These are phyloP conservation scores for Peromyscus californicus DNA, from an alignment of 2,113 vertebrate species.

Conservation along the genomic window DNA sequence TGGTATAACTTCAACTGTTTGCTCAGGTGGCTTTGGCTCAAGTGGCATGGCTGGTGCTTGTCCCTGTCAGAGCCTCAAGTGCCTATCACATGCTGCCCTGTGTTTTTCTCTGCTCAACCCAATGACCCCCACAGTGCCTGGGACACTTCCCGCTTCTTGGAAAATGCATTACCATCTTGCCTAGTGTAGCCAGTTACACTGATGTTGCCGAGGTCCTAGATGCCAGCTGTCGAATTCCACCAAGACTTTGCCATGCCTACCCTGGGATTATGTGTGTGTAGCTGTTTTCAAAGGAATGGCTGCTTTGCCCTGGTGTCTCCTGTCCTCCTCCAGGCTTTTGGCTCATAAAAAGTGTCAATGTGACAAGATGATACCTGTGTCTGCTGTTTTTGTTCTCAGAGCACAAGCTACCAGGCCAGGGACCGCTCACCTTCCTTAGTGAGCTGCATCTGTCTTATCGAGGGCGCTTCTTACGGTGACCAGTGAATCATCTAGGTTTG, in stretches of 20 bases:
- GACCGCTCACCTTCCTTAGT: background rate
- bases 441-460: background rate
- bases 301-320: slow-evolving; percentile 46
- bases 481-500: background rate
- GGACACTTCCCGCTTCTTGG: background rate
- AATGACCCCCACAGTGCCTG: background rate
- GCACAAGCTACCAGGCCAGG: background rate
- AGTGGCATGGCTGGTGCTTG: slow-evolving; percentile 57
- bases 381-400: slow-evolving; percentile 46
- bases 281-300: slow-evolving; percentile 36
- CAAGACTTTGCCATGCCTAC: background rate
- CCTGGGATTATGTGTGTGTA: background rate
- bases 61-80: slow-evolving; percentile 81
- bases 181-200: background rate
- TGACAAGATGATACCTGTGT: background rate
- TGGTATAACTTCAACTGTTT: background rate
- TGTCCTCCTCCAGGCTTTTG: background rate
- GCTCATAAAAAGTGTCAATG: slow-evolving; percentile 50
- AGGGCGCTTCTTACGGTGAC: too few species aligned
- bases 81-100: slow-evolving; percentile 46
- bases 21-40: slow-evolving; percentile 70
- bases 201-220: background rate
- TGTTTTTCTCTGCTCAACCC: background rate
- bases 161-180: background rate
- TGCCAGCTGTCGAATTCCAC: accelerated